Percentiles rank a stretch among this genome's conserved stretches.
Evolutionary conservation across 2,113 vertebrate species (phyloP).

Genomic region (Crypturellus undulatus): DNA sequence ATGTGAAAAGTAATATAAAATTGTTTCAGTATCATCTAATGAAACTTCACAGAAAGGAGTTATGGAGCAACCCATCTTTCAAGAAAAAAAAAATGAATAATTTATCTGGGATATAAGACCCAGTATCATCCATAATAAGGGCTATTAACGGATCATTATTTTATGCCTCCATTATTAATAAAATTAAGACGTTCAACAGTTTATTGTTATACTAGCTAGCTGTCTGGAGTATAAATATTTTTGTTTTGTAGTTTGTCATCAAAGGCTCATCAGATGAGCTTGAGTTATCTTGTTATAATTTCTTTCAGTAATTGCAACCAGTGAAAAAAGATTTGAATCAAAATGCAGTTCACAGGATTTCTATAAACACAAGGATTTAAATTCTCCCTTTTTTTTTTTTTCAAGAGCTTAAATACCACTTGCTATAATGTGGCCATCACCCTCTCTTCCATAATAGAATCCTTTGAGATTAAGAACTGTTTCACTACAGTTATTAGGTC

Average conservation of each 20-base stretch:
- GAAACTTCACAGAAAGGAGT: background rate
- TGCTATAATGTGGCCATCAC: background rate
- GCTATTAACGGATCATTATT: background rate
- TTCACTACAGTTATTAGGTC: background rate
- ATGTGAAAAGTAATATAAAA: background rate
- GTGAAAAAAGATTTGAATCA: background rate
- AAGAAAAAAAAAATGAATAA: background rate
- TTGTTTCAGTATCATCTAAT: background rate
- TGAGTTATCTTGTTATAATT: background rate
- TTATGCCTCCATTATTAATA: background rate
- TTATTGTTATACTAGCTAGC: background rate
- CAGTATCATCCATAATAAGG: background rate
- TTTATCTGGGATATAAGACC: background rate
- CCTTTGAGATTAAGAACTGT: background rate
- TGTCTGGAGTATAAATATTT: background rate
- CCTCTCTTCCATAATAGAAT: background rate
- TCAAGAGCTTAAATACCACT: background rate
- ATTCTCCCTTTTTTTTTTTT: too few species aligned
- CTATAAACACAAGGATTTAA: background rate
- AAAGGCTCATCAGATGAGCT: background rate
- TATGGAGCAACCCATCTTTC: background rate
- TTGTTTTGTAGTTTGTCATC: background rate
- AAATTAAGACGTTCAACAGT: background rate
- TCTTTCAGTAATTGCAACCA: background rate
- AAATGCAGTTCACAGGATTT: background rate